Base-by-base conservation (phyloP, 2,888 invertebrate species). In the Catocala nupta region DNA sequence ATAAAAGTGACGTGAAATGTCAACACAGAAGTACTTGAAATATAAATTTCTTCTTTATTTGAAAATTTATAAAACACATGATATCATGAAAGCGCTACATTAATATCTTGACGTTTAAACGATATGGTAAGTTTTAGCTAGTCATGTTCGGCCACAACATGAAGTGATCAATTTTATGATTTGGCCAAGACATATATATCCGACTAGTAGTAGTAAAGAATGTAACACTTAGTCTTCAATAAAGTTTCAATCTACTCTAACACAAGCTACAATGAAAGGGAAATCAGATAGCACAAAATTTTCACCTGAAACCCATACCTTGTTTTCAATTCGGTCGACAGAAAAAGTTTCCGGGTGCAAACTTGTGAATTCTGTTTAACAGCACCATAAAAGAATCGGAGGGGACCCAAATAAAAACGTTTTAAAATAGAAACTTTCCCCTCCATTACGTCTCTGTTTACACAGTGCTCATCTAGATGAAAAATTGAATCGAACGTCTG, bases 401-500 rank as follows among this genome's bases (percentile, higher is more conserved):
- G 75, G 77, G 58, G 61, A 59, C 59, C 60, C 69, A 59, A 81
- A 83, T 78, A 81, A 82, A 86, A 82, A 84, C 75, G 81, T 78
- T 83, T 81, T 63, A 82, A 87, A 89, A 86, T 86, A 84, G 81
- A 83, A 86, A 80, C 75, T 82, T 82, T 82, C 83, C 83, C 85
- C 86, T 85, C 81, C 68, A 77, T 80, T 77, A 71, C 78, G 66
- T 78, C 73, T 67, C 77, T 90, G 88, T 91, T 91, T 90, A 89
- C 87, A 83, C 83, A 86, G 83, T 82, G 82, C 83, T 77, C 85
- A 78, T 86, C 87, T 86, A 81, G 75, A 89, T 91, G 92, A 93
- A 91, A 91, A 92, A 93, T 93, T 89, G 88, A 89, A 89, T 90
- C 85, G 81, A 83, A 86, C 86, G 89, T 87, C 89, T 81, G 82